A percentile compares a stretch with the other conserved stretches of the same genome.
Evolutionary conservation across 2,888 invertebrate species (phyloP).

Genomic region (Notodonta ziczac): DNA sequence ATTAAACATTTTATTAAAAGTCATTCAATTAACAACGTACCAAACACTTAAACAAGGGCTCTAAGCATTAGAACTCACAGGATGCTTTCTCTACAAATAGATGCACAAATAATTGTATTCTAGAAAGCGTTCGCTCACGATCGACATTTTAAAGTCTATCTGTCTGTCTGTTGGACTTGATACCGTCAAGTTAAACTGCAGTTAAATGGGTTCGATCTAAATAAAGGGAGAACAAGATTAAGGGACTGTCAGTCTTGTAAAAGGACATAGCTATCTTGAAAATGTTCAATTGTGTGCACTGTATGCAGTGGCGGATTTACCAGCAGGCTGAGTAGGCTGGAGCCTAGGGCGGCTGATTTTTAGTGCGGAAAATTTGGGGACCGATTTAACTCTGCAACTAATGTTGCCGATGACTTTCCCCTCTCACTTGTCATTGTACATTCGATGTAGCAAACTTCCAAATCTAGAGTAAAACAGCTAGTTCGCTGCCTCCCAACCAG

Average conservation of each 20-base stretch:
- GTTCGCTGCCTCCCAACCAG: too few relatives aligned
- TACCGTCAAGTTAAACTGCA: conserved; percentile 7
- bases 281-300: too few relatives aligned
- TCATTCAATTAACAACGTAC: not conserved
- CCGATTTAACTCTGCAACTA: too few relatives aligned
- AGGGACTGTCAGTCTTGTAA: not conserved
- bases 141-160: conserved; percentile 47
- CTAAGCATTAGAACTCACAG: conserved; percentile 22
- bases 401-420: too few relatives aligned
- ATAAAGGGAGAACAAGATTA: not conserved
- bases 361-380: too few relatives aligned
- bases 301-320: too few relatives aligned
- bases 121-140: conserved; percentile 38
- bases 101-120: conserved; percentile 34
- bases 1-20: too few relatives aligned
- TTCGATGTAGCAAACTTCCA: too few relatives aligned
- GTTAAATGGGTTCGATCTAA: not conserved
- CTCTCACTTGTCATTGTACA: too few relatives aligned
- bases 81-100: conserved; percentile 15
- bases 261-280: not conserved
- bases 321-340: too few relatives aligned
- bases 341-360: too few relatives aligned
- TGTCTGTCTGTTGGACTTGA: conserved; percentile 34
- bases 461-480: too few relatives aligned
- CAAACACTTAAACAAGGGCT: not conserved